Percentiles rank a stretch among this genome's conserved stretches.
Conservation (phyloP, 2,888 invertebrate genomes). For the Hypercompe scribonia region DNA sequence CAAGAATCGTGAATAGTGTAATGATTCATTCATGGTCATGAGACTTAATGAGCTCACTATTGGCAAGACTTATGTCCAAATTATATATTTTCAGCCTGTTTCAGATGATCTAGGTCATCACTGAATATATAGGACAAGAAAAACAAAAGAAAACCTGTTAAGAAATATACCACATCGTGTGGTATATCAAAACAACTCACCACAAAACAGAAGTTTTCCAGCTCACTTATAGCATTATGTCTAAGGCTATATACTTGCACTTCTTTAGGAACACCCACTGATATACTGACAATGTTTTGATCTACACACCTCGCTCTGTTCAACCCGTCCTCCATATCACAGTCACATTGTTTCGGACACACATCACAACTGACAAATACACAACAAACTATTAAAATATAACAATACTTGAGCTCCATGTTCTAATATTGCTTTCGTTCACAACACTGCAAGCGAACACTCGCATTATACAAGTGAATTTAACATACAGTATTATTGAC, state of each 20-base stretch:
- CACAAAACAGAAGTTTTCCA: slow-evolving; percentile 88
- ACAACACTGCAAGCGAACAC: slow-evolving; percentile 40
- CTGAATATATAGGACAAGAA: neutral
- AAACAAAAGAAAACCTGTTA: neutral
- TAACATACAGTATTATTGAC: slow-evolving; percentile 54
- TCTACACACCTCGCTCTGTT: slow-evolving; percentile 85
- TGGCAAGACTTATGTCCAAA: too few species aligned
- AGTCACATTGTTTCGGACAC: slow-evolving; percentile 86
- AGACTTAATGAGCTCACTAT: neutral
- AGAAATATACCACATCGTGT: neutral
- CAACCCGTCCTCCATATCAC: slow-evolving; percentile 81
- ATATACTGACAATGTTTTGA: slow-evolving; percentile 86
- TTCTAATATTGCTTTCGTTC: slow-evolving; percentile 50
- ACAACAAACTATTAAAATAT: slow-evolving; percentile 53
- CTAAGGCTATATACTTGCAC: slow-evolving; percentile 88
- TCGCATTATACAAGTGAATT: slow-evolving; percentile 67
- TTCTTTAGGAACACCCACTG: slow-evolving; percentile 86
- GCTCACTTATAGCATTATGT: slow-evolving; percentile 87
- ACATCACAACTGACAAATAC: slow-evolving; percentile 55
- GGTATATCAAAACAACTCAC: slow-evolving; percentile 61
- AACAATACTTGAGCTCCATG: slow-evolving; percentile 65
- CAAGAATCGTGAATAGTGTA: neutral
- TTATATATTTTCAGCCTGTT: neutral
- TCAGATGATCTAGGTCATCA: neutral
- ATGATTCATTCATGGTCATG: neutral